Evolutionary conservation across 1,140 invertebrate species (phyloP), one percentile per base, ranked within the genome.

Genomic region (Lamellibrachia luymesi): DNA sequence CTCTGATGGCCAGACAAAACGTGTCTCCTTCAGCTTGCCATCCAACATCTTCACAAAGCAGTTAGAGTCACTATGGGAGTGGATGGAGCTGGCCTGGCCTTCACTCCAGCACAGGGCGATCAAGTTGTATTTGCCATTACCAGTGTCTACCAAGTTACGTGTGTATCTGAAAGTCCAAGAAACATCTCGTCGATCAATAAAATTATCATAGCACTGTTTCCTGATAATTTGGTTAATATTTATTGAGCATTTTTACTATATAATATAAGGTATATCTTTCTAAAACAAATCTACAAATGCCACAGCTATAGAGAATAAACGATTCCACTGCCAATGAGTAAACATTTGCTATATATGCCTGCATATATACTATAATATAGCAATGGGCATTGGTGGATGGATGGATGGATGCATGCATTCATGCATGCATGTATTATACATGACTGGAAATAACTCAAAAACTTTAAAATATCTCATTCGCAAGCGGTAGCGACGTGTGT

Each of bases 41-140:
- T 90, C 49, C 38, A 95, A 90, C 80, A 97, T 97, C 97, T 99
- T 99, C 98, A 99, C 99, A 95, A 99, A 99, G 96, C 99, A 99
- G 95, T 99, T 99, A 0, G 99, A 97, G 95, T 99, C 97, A 0
- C 98, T 97, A 95, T 99, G 99, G 96, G 99, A 98, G 95, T 99
- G 99, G 94, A 99, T 99, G n/a, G 98, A 97, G 0, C 98, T 99
- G 0, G 98, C 98, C 94, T 99, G 98, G 50, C 98, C 98, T 95
- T 99, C 98, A 64, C 98, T 98, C 99, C 99, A 99, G 96, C 99
- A 99, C 0, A 99, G 96, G 38, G 99, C 97, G 97, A 99, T 99
- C 94, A 99, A 97, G 96, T 99, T 99, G 96, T 99, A 99, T 96
- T 98, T 99, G 2, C 98, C 99, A 96, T 99, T 99, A 4, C 96